A percentile compares a stretch with the other conserved stretches of the same genome.
These are phyloP conservation scores for Trididemnum clinides DNA, from an alignment of 23 tunicate genomes.

Conservation along the genomic window DNA sequence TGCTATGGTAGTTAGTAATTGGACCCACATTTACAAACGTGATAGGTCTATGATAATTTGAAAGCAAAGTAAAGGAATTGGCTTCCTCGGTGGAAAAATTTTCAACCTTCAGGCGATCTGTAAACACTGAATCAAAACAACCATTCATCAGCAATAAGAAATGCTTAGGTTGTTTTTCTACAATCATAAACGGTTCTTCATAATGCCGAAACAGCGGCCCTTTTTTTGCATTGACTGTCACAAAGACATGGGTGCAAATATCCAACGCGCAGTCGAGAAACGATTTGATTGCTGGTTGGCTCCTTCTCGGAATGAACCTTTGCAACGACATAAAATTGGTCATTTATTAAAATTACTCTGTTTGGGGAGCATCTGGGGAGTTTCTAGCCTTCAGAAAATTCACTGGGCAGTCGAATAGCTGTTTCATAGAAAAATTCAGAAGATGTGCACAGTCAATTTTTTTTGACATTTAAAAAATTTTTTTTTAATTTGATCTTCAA, in stretches of 20 bases:
- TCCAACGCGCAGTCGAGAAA: neutral
- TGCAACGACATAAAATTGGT: neutral
- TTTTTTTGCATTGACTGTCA: conserved; percentile 11
- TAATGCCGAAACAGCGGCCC: neutral
- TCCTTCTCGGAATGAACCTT: neutral
- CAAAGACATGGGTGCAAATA: conserved; percentile 43
- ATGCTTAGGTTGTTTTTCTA: neutral
- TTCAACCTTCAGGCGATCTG: conserved; percentile 8
- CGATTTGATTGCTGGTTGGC: neutral
- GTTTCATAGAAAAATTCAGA: too few species aligned
- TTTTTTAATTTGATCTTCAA: too few species aligned
- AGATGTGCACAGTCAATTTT: too few species aligned
- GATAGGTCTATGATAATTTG: too few species aligned
- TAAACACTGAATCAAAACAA: neutral
- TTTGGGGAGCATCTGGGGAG: too few species aligned
- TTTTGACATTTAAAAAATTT: too few species aligned
- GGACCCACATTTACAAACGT: too few species aligned
- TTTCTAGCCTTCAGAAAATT: too few species aligned
- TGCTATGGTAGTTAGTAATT: too few species aligned
- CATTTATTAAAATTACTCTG: too few species aligned
- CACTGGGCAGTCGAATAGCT: too few species aligned
- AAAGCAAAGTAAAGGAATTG: too few species aligned
- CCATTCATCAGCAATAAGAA: conserved; percentile 5
- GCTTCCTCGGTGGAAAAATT: neutral
- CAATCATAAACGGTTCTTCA: conserved; percentile 17